Evolutionary conservation across 2,888 invertebrate genomes (phyloP).

Genomic region (Cactoblastis cactorum): DNA sequence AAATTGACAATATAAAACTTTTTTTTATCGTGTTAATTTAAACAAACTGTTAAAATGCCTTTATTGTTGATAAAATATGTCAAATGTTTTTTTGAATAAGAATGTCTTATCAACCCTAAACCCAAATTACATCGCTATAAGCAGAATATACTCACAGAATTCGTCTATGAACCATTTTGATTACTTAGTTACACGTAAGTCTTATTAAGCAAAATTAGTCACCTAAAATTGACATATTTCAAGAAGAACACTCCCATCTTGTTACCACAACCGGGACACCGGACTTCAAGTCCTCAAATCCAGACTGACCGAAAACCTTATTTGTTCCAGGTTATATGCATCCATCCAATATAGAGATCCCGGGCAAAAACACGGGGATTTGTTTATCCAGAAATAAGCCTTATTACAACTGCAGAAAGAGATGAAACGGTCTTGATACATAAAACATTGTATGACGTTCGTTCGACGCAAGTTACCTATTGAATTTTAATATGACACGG

Average conservation of each 20-base stretch:
- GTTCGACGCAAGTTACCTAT: conserved; percentile 48
- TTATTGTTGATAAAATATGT: no score
- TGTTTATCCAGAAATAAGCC: conserved; percentile 33
- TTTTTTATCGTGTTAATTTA: no score
- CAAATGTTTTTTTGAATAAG: no score
- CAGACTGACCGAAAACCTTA: conserved; percentile 47
- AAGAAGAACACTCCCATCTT: conserved; percentile 58
- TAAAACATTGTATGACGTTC: conserved; percentile 61
- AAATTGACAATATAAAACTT: no score
- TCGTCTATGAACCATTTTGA: not conserved
- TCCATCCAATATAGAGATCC: conserved; percentile 43
- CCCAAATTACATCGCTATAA: not conserved
- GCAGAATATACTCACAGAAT: not conserved
- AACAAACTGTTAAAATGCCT: no score
- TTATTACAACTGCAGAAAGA: conserved; percentile 38
- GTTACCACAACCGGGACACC: conserved; percentile 29
- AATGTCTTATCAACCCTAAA: no score
- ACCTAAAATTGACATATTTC: conserved; percentile 40
- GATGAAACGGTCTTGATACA: conserved; percentile 44
- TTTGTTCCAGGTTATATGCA: conserved; percentile 56
- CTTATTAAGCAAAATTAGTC: not conserved
- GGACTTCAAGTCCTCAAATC: conserved; percentile 32
- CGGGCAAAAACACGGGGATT: conserved; percentile 32
- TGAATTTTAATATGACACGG: conserved; percentile 58
- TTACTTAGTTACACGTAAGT: not conserved